Conservation (phyloP, 2,113 vertebrate species). For the Tretioscincus oriximinensis region DNA sequence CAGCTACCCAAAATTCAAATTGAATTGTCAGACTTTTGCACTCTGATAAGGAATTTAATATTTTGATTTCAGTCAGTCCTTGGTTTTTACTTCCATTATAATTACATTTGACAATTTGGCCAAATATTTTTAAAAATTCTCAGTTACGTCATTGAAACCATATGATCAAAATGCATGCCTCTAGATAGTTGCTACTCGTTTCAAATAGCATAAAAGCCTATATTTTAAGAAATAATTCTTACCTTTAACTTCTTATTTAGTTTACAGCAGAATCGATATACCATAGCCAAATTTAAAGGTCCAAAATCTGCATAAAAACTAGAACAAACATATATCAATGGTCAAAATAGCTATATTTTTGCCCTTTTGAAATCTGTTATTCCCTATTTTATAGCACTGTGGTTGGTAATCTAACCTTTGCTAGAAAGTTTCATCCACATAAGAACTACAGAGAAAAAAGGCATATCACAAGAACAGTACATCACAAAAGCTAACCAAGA, state of each 20-base stretch:
- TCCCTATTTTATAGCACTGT: background rate
- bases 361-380: background rate
- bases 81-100: slow-evolving; percentile 43
- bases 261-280: slow-evolving; percentile 97
- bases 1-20: background rate
- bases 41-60: background rate
- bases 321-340: slow-evolving; percentile 20
- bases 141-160: slow-evolving; percentile 6
- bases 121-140: background rate
- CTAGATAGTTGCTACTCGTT: background rate
- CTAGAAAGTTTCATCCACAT: background rate
- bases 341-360: background rate
- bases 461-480: background rate
- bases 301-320: slow-evolving; percentile 98
- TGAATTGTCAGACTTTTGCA: background rate
- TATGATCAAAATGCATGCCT: slow-evolving; percentile 3
- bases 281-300: slow-evolving; percentile 91
- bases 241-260: slow-evolving; percentile 98
- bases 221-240: slow-evolving; percentile 58
- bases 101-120: background rate
- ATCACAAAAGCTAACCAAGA: background rate
- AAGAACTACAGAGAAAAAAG: background rate
- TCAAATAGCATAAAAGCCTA: background rate
- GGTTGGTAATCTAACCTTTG: background rate
- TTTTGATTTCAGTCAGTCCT: slow-evolving; percentile 26